Conservation (phyloP, 2,113 vertebrate genomes). For the Calcarius ornatus region DNA sequence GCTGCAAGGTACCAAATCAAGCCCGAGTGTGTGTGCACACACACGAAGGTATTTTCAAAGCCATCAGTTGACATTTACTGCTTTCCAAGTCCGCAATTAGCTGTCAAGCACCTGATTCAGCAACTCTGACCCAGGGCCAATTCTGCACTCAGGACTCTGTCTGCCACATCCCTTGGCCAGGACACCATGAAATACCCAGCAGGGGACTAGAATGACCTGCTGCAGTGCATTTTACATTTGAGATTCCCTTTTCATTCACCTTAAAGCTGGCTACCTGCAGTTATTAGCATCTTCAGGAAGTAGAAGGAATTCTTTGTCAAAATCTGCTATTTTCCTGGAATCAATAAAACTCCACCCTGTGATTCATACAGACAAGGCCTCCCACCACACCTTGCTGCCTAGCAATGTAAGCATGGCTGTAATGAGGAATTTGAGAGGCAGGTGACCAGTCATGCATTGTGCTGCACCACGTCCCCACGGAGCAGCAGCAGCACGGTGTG, state of each 20-base stretch:
- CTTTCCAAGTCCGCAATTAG: conserved; percentile 45
- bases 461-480: background rate
- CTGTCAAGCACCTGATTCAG: conserved; percentile 11
- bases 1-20: background rate
- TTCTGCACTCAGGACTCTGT: background rate
- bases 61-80: conserved; percentile 4
- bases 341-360: background rate
- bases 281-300: background rate
- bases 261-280: background rate
- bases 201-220: background rate
- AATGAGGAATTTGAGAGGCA: background rate
- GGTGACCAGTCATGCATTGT: background rate
- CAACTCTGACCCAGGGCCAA: background rate
- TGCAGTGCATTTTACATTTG: background rate
- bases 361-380: background rate
- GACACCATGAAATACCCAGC: background rate
- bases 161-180: background rate
- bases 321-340: background rate
- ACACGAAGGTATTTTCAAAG: background rate
- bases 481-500: background rate
- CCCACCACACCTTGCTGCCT: background rate
- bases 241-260: background rate
- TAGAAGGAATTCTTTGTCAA: background rate
- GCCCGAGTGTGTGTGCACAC: background rate
- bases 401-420: background rate